Evolutionary conservation across 2,888 invertebrate species (phyloP), one percentile per base, ranked within the genome.

Genomic region (Leptinotarsa rubiginosa): DNA sequence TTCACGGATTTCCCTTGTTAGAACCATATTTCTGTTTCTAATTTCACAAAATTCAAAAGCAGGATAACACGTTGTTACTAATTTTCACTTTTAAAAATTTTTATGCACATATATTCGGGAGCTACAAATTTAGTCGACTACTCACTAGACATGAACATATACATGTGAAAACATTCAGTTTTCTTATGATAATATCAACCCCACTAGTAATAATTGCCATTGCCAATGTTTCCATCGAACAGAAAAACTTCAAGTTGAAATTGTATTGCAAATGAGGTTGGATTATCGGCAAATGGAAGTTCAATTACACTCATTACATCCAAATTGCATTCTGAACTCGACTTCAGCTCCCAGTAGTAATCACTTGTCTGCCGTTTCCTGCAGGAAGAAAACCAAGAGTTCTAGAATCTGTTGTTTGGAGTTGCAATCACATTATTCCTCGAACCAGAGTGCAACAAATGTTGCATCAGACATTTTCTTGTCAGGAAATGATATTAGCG

Each of bases 251-350:
- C 56, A 13, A 56, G 56, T 20, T 7, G 20, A 15, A 56, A 25
- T 25, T 22, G 20, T 56, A 2, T 22, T 56, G 56, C 56, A 56
- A 56, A 56, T 56, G 56, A 16, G 56, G 2, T 20, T 13, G 13
- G 4, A 56, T 25, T 56, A 56, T 22, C 56, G 4, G 56, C 20
- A 15, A 56, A 56, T 22, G 22, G 22, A 22, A 56, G 22, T 56
- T 56, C 56, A 22, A 20, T 56, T 56, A 56, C 56, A 22, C 56
- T 56, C 56, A 22, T 56, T 56, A 56, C 56, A 56, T 56, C 22
- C 22, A 15, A 56, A 56, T 56, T 22, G 25, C 15, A 56, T 56
- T 56, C 25, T 15, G 16, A 56, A 56, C 22, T 22, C 22, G 22
- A 22, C 20, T 4, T 20, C 56, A 56, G 25, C 2, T 56, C 56